Base-by-base conservation (phyloP, 2,113 vertebrate species). In the Glaucomys volans region DNA sequence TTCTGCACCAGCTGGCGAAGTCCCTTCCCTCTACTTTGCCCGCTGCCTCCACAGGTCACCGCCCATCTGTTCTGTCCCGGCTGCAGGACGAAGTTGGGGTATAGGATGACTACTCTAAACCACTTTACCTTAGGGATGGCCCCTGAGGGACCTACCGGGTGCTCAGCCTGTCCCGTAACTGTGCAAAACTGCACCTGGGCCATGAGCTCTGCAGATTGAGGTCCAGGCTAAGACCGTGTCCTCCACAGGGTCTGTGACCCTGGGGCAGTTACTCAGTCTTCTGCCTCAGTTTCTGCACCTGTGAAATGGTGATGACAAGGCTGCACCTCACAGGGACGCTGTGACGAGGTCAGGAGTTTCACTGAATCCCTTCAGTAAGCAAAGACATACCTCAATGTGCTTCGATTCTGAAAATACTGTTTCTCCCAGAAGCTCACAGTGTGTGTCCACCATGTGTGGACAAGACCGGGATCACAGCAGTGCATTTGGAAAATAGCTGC, bases 81-180 rank as follows among this genome's bases (percentile, higher is more conserved):
- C n/a, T 69, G 90, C 40, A 69, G 67, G 22, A 50, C 37, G 28
- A 66, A 85, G 59, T 3, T 64, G 42, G 91, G 88, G 52, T 83
- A 44, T 54, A 92, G 66, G 57, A 59, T 96, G 75, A 93, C 79
- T 67, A 64, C 57, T 95, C 40, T 93, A 50, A 95, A 79, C 79
- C 52, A 88, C 12, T 95, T n/a, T 69, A 80, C 87, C 74, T 90
- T 83, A 52, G 59, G 26, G 67, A 71, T 26, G 87, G 50, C 40
- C 62, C 89, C 14, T 0, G 44, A 40, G 80, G 57, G 86, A 88
- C 40, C 92, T 57, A 59, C 0, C 75, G 35, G 44, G 88, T 57
- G 52, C 67, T 88, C 40, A 26, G 59, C 24, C 9, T 62, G 24
- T 9, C 59, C 59, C 9, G 2, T 26, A 62, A 28, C 8, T 24